Conservation (phyloP, 2,888 invertebrate species). For the Imbricaverruca yamaguchii region DNA sequence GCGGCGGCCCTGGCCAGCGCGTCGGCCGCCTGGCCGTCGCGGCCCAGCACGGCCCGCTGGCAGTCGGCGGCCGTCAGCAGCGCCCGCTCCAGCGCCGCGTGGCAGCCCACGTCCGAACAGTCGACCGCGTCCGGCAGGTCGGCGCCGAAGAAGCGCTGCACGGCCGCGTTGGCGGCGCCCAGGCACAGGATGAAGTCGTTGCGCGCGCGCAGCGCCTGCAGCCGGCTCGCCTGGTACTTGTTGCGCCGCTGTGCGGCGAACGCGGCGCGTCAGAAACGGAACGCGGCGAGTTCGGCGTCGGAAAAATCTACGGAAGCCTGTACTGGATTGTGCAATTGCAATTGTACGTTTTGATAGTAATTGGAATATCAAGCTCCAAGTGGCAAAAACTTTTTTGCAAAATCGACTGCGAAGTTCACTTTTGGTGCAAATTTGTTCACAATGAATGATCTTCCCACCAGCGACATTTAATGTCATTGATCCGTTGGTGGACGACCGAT, state of each 20-base stretch:
- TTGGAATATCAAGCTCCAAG: too few species aligned
- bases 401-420: too few species aligned
- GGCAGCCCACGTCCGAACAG: conserved; percentile 93
- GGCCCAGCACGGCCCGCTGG: conserved; percentile 65
- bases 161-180: conserved; percentile 90
- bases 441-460: too few species aligned
- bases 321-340: too few species aligned
- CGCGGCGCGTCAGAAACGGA: too few species aligned
- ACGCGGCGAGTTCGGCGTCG: neutral
- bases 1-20: conserved; percentile 60
- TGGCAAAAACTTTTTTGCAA: too few species aligned
- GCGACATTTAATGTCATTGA: too few species aligned
- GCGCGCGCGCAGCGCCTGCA: conserved; percentile 82
- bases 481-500: too few species aligned
- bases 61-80: conserved; percentile 73
- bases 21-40: conserved; percentile 52
- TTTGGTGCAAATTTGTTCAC: too few species aligned
- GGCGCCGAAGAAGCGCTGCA: conserved; percentile 93
- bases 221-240: conserved; percentile 79
- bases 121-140: conserved; percentile 91
- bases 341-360: too few species aligned
- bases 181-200: conserved; percentile 90
- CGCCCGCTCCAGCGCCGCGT: conserved; percentile 78
- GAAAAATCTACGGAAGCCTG: neutral
- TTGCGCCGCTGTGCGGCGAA: conserved; percentile 59